Percentiles rank a stretch among this genome's conserved stretches.
Evolutionary conservation across 2,113 vertebrate genomes (phyloP).

Genomic region (Periophthalmodon schlosseri): DNA sequence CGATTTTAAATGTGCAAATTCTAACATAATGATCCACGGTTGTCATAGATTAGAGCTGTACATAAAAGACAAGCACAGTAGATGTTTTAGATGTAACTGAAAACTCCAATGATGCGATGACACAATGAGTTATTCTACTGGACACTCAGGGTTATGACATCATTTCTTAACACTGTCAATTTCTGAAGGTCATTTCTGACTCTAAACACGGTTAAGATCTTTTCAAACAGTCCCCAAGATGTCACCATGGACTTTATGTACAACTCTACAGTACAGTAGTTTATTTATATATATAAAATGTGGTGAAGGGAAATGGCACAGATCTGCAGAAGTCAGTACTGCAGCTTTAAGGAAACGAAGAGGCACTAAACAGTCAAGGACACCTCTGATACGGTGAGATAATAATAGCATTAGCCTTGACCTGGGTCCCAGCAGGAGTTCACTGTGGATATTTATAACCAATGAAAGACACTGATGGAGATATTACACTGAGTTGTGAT

Average conservation of each 20-base stretch:
- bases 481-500: slow-evolving; percentile 11
- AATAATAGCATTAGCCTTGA: slow-evolving; percentile 63
- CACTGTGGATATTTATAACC: slow-evolving; percentile 50
- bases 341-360: slow-evolving; percentile 29
- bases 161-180: not conserved
- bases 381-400: slow-evolving; percentile 35
- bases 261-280: not conserved
- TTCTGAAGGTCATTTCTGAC: slow-evolving; percentile 32
- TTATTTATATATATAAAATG: too few species aligned
- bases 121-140: too few species aligned
- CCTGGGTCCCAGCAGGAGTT: slow-evolving; percentile 45
- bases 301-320: not conserved
- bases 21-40: too few species aligned
- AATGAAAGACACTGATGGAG: slow-evolving; percentile 27
- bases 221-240: slow-evolving; percentile 17
- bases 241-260: slow-evolving; percentile 31
- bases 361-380: slow-evolving; percentile 51
- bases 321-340: slow-evolving; percentile 4
- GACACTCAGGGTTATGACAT: not conserved
- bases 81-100: too few species aligned
- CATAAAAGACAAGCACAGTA: too few species aligned
- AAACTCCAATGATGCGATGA: too few species aligned
- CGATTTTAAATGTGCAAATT: too few species aligned
- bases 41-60: too few species aligned
- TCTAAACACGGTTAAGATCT: slow-evolving; percentile 22